These are phyloP conservation scores for Calameuta idolon DNA, from an alignment of 2,888 invertebrate genomes.

Conservation along the genomic window DNA sequence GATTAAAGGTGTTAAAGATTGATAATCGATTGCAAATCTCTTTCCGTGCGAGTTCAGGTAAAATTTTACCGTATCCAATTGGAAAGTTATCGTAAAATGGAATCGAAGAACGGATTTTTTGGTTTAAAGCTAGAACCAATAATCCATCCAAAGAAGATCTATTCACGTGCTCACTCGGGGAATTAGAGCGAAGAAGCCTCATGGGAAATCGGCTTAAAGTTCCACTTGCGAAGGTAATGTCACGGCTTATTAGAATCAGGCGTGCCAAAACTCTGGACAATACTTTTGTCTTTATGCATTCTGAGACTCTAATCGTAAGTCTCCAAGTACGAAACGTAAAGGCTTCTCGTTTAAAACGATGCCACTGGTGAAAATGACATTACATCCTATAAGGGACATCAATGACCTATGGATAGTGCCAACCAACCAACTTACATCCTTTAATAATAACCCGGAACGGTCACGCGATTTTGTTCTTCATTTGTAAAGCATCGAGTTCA, in stretches of 20 bases:
- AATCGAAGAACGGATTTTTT: not conserved
- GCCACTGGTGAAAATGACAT: conserved; percentile 18
- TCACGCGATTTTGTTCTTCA: too few species aligned
- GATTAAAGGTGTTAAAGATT: not conserved
- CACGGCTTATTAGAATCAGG: not conserved
- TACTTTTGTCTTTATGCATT: conserved; percentile 24
- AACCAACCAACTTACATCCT: too few species aligned
- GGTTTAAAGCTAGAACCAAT: conserved; percentile 13
- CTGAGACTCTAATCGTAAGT: conserved; percentile 22
- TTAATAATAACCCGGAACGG: too few species aligned
- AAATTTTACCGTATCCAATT: not conserved
- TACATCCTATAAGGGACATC: not conserved
- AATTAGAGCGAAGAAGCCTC: conserved; percentile 55
- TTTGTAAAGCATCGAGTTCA: too few species aligned
- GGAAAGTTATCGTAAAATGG: not conserved
- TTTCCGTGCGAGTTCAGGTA: not conserved
- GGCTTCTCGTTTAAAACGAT: conserved; percentile 25
- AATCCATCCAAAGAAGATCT: conserved; percentile 28
- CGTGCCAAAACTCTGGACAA: conserved; percentile 29
- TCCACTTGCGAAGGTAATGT: conserved; percentile 13
- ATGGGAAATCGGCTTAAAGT: conserved; percentile 53
- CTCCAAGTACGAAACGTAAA: conserved; percentile 32
- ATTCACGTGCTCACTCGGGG: conserved; percentile 40
- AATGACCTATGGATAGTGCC: not conserved
- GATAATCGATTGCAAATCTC: not conserved